A percentile compares a stretch with the other conserved stretches of the same genome.
Conservation (phyloP, 2,888 invertebrate species). For the Troides oblongomaculatus region DNA sequence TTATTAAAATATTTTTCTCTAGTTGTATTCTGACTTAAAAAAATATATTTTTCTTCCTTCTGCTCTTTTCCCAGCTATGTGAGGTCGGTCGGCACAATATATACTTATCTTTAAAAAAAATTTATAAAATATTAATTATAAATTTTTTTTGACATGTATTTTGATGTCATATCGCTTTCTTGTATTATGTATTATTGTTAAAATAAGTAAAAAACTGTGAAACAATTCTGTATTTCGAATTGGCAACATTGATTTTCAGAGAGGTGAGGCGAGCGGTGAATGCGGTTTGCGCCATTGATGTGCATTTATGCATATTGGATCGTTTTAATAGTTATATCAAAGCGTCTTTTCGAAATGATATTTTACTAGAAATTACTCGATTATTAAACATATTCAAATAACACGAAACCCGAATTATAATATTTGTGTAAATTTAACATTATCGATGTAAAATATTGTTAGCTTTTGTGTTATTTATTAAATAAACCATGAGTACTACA, state of each 20-base stretch:
- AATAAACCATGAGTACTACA: conserved; percentile 55
- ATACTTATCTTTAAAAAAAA: no score
- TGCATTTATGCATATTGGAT: conserved; percentile 19
- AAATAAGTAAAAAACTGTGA: background rate
- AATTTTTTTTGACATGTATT: no score
- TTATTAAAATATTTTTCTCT: no score
- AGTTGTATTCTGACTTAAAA: no score
- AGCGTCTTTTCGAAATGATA: conserved; percentile 26
- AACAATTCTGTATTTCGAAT: background rate
- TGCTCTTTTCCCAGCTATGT: no score
- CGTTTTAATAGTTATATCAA: conserved; percentile 16
- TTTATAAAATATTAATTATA: no score
- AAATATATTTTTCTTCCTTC: no score
- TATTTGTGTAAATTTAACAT: background rate
- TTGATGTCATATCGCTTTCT: no score
- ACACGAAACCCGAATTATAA: background rate
- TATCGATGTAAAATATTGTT: conserved; percentile 22
- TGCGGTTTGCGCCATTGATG: conserved; percentile 23
- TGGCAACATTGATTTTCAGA: conserved; percentile 7
- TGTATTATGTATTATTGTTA: no score
- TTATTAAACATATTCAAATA: conserved; percentile 3
- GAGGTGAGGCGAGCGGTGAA: conserved; percentile 9
- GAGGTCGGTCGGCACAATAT: no score
- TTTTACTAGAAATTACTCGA: conserved; percentile 14
- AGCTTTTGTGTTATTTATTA: conserved; percentile 27